Percentiles rank a stretch among this genome's conserved stretches.
Evolutionary conservation across 2,113 vertebrate species (phyloP).

Genomic region (Falcunculus frontatus): DNA sequence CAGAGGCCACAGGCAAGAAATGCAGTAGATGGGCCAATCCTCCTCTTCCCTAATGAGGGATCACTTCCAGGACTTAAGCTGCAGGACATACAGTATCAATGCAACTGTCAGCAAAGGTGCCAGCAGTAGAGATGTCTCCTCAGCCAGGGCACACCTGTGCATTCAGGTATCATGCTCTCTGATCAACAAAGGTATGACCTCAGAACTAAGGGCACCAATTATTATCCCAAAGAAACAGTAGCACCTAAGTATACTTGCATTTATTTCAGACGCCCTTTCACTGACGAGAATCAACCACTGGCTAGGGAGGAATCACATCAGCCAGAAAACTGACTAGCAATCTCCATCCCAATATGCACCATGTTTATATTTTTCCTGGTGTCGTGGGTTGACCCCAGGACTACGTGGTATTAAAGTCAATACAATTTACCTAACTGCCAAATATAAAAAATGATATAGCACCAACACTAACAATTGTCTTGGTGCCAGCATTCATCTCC

Average conservation of each 20-base stretch:
- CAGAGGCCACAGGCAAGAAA: background rate
- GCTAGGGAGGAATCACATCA: background rate
- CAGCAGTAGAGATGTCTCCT: background rate
- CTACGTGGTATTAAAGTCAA: background rate
- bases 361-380: background rate
- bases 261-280: background rate
- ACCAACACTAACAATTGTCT: slow-evolving; percentile 18
- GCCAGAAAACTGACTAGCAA: background rate
- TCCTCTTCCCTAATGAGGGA: background rate
- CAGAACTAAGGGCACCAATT: background rate
- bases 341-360: background rate
- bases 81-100: background rate
- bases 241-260: background rate
- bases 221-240: background rate
- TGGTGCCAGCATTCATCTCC: slow-evolving; percentile 4
- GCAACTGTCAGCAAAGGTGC: background rate
- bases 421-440: background rate
- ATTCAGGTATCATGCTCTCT: background rate
- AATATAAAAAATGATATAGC: slow-evolving; percentile 48
- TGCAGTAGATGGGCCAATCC: background rate
- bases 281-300: background rate
- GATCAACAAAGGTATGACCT: background rate
- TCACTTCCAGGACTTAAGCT: background rate
- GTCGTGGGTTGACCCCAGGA: no score
- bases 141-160: background rate